Evolutionary conservation across 2,888 invertebrate species (phyloP).

Genomic region (Erpobdella octoculata): DNA sequence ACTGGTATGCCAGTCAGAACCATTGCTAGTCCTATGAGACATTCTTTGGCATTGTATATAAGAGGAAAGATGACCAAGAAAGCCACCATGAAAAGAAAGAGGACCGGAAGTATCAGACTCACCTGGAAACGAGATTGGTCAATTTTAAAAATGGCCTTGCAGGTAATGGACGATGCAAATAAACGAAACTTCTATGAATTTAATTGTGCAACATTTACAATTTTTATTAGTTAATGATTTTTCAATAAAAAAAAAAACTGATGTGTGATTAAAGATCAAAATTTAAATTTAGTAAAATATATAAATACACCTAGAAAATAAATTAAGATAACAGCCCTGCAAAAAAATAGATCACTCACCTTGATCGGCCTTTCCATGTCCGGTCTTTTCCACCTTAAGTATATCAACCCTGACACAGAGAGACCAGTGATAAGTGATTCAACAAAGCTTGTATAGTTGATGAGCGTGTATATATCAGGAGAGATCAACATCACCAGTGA

Average conservation of each 20-base stretch:
- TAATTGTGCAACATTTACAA: no score
- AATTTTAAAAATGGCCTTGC: no score
- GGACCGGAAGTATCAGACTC: slow-evolving; percentile 45
- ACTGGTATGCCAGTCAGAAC: slow-evolving; percentile 61
- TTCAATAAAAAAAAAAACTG: no score
- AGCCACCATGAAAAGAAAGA: slow-evolving; percentile 45
- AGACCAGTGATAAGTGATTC: slow-evolving; percentile 73
- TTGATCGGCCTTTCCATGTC: slow-evolving; percentile 69
- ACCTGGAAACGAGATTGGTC: slow-evolving; percentile 42
- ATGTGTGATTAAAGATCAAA: no score
- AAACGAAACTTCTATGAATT: no score
- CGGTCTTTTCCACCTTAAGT: slow-evolving; percentile 72
- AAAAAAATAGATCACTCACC: no score
- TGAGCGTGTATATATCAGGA: slow-evolving; percentile 73
- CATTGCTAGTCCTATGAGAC: slow-evolving; percentile 46
- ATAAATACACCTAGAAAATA: no score
- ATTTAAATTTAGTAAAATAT: no score
- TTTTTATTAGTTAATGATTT: no score
- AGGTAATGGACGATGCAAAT: no score
- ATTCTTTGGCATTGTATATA: slow-evolving; percentile 45
- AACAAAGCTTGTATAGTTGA: slow-evolving; percentile 83
- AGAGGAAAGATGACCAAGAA: slow-evolving; percentile 47
- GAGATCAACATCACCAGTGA: slow-evolving; percentile 77
- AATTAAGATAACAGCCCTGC: no score
- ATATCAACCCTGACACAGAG: slow-evolving; percentile 75